These are phyloP conservation scores for Upupa epops DNA, from an alignment of 2,113 vertebrate species.

Conservation along the genomic window DNA sequence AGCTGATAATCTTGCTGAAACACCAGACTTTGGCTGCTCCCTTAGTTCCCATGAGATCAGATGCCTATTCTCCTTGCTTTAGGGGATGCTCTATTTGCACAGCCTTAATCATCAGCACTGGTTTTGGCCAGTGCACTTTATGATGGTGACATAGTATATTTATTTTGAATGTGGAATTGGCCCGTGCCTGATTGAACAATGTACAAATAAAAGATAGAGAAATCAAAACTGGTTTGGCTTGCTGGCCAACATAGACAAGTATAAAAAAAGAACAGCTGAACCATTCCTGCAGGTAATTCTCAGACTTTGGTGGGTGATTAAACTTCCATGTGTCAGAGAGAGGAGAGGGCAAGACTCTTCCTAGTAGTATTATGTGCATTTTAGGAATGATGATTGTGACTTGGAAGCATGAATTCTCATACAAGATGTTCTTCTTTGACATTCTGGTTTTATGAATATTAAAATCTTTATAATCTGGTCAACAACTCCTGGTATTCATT, in stretches of 20 bases:
- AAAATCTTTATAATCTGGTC: slow-evolving; percentile 59
- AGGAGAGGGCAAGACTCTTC: neutral
- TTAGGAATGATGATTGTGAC: neutral
- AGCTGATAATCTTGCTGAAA: neutral
- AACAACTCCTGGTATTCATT: slow-evolving; percentile 31
- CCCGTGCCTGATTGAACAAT: neutral
- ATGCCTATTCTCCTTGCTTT: neutral
- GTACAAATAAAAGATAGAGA: slow-evolving; percentile 35
- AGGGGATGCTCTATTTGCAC: slow-evolving; percentile 22
- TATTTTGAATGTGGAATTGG: slow-evolving; percentile 4
- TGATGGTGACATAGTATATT: slow-evolving; percentile 34
- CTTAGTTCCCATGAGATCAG: neutral
- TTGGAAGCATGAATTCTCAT: slow-evolving; percentile 49
- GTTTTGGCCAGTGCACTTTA: slow-evolving; percentile 10
- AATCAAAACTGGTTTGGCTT: slow-evolving; percentile 63
- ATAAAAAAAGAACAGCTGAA: slow-evolving; percentile 12
- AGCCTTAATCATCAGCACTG: neutral
- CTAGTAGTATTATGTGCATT: neutral
- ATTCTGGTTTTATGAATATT: slow-evolving; percentile 55
- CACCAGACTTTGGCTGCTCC: neutral
- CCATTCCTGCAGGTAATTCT: slow-evolving; percentile 16
- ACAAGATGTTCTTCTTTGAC: slow-evolving; percentile 56
- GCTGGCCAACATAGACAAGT: slow-evolving; percentile 19
- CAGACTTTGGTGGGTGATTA: neutral
- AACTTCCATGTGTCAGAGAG: neutral